Base-by-base conservation (phyloP, 2,888 invertebrate genomes). In the Caenorhabditis doughertyi region DNA sequence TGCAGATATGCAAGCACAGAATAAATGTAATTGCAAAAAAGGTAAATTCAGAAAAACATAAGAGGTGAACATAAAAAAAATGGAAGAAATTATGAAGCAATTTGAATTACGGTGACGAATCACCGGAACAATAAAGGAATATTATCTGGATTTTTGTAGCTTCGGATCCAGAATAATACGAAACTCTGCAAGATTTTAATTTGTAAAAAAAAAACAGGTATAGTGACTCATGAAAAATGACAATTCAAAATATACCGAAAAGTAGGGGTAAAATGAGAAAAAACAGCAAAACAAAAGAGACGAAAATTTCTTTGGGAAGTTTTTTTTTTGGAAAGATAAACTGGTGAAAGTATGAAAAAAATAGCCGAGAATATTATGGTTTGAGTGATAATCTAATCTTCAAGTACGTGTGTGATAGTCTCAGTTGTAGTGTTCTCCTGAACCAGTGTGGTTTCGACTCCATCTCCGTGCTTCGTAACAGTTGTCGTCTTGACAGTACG, bases 391-490 rank as follows among this genome's bases (percentile, higher is more conserved):
- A 25, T 29, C 35, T 72, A 77, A 44, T 82, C 72, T 29, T 77
- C 55, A 8, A 35, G 51, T 0, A 47, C 49, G 1, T 21, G 44
- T 16, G 67, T 71, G 64, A 71, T 49, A 1, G 64, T 79, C 29
- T 84, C 76, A 9, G 68, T 80, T 8, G 68, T 79, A 39, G 85
- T 80, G 49, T 86, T 73, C 60, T 86, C 85, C 49, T 86, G 86
- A 9, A 86, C 77, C 29, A 84, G 21, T 3, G 82, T 85, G 0
- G 82, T 79, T 32, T 86, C 86, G 16, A 65, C 74, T 44, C 85
- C 86, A 65, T 86, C 86, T 1, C 82, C 76, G 47, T 86, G 86
- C 42, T 84, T 84, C 0, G 85, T 86, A 13, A 85, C 71, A 3
- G 85, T 85, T 8, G 85, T 85, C 5, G 85, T 85, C 21, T 81